phyloP scores from a whole-genome alignment of 2,888 invertebrate species.

The Junonia oenone region DNA sequence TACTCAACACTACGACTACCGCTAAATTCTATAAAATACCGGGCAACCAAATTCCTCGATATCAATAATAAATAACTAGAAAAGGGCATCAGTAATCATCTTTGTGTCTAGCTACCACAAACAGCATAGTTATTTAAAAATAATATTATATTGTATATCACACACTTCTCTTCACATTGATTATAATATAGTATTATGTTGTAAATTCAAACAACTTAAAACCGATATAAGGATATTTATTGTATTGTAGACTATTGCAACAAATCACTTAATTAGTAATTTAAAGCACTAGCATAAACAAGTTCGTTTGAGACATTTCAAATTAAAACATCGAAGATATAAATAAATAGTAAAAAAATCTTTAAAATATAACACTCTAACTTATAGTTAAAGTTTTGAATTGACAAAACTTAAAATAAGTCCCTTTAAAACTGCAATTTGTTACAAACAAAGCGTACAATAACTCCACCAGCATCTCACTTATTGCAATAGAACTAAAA shows the following conservation, averaged over 20 bases:
- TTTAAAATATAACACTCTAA: slow-evolving; percentile 70
- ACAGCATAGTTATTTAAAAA: slow-evolving; percentile 56
- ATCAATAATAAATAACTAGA: slow-evolving; percentile 68
- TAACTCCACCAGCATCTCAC: slow-evolving; percentile 22
- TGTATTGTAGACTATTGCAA: slow-evolving; percentile 44
- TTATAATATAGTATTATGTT: slow-evolving; percentile 38
- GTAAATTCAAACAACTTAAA: slow-evolving; percentile 41
- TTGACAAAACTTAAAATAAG: slow-evolving; percentile 78
- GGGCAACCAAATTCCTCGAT: slow-evolving; percentile 62
- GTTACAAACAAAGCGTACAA: slow-evolving; percentile 42
- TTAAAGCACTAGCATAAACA: slow-evolving; percentile 44
- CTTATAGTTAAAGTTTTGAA: slow-evolving; percentile 80
- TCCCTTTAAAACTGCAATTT: slow-evolving; percentile 58
- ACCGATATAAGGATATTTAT: slow-evolving; percentile 40
- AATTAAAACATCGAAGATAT: slow-evolving; percentile 52
- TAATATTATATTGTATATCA: slow-evolving; percentile 54
- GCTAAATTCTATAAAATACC: slow-evolving; percentile 59
- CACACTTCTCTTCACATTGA: slow-evolving; percentile 69
- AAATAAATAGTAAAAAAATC: slow-evolving; percentile 66
- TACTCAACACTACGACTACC: slow-evolving; percentile 52
- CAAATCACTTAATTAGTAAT: slow-evolving; percentile 53
- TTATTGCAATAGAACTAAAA: slow-evolving; percentile 32
- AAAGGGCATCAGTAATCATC: slow-evolving; percentile 50
- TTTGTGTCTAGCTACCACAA: slow-evolving; percentile 68
- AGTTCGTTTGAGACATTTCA: slow-evolving; percentile 57